Evolutionary conservation across 2,888 invertebrate species (phyloP).

Genomic region (Caenorhabditis sp.): DNA sequence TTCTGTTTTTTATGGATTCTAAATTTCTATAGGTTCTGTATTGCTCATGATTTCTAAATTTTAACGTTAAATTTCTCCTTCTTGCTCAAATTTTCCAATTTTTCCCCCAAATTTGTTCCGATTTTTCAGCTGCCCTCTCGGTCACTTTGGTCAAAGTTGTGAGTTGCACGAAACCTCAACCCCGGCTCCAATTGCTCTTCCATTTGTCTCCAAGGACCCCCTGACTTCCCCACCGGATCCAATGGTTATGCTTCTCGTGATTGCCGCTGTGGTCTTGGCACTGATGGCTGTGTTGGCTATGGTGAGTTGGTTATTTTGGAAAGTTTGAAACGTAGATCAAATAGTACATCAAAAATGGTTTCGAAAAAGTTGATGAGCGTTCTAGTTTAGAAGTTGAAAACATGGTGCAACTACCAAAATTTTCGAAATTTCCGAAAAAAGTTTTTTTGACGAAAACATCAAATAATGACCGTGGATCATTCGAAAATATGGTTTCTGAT

Average conservation of each 20-base stretch:
- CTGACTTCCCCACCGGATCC: constrained; percentile 36
- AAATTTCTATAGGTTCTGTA: no score
- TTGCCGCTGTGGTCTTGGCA: constrained; percentile 50
- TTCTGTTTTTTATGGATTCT: background rate
- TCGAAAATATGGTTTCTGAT: no score
- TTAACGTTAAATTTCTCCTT: constrained; percentile 2
- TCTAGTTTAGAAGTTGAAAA: no score
- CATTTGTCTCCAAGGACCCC: constrained; percentile 35
- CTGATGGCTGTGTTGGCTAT: constrained; percentile 57
- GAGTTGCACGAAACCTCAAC: constrained; percentile 30
- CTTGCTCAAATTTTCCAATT: background rate
- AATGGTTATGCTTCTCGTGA: constrained; percentile 55
- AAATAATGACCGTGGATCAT: no score
- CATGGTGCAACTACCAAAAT: no score
- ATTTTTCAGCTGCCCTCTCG: constrained; percentile 63
- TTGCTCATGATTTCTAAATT: no score
- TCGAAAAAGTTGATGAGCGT: no score
- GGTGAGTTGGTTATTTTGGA: constrained; percentile 36
- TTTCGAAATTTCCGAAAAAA: background rate
- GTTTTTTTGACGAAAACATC: no score
- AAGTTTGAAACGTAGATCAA: background rate
- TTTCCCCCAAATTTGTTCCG: background rate
- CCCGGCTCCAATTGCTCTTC: constrained; percentile 37
- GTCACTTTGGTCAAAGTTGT: constrained; percentile 63
- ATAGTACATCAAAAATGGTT: no score